Conservation (phyloP, 2,888 invertebrate species). For the Drosophila quinaria region DNA sequence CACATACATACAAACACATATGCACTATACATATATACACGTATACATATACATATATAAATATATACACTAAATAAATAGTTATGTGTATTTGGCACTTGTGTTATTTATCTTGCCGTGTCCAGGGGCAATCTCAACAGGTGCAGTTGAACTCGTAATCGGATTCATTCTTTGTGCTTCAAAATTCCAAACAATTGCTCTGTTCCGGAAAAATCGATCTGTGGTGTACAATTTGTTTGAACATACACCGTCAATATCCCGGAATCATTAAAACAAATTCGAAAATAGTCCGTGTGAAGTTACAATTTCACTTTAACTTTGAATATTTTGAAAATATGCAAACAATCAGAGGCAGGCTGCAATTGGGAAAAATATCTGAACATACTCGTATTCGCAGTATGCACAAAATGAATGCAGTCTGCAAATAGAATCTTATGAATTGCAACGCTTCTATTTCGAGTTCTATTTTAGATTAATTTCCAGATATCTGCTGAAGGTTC, state of each 20-base stretch:
- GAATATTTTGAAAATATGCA: neutral
- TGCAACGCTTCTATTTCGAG: neutral
- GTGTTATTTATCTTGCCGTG: slow-evolving; percentile 2
- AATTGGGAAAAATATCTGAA: neutral
- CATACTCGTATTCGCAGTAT: neutral
- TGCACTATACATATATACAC: slow-evolving; percentile 27
- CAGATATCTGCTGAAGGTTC: neutral
- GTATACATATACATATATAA: slow-evolving; percentile 40
- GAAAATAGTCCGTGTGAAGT: neutral
- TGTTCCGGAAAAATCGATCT: neutral
- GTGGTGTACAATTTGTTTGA: neutral
- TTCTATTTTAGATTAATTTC: neutral
- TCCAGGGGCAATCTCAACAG: neutral
- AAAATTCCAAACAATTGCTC: neutral
- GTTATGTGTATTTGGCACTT: slow-evolving; percentile 63
- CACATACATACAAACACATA: slow-evolving; percentile 44
- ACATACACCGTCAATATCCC: neutral
- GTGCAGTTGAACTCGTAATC: slow-evolving; percentile 3
- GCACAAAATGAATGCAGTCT: neutral
- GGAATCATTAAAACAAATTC: neutral
- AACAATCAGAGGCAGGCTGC: neutral
- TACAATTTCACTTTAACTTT: neutral
- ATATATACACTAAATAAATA: slow-evolving; percentile 68
- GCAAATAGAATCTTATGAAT: neutral
- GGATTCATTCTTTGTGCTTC: neutral